Evolutionary conservation across 2,888 invertebrate species (phyloP), one percentile per base, ranked within the genome.

Genomic region (Matsumyia berberina): DNA sequence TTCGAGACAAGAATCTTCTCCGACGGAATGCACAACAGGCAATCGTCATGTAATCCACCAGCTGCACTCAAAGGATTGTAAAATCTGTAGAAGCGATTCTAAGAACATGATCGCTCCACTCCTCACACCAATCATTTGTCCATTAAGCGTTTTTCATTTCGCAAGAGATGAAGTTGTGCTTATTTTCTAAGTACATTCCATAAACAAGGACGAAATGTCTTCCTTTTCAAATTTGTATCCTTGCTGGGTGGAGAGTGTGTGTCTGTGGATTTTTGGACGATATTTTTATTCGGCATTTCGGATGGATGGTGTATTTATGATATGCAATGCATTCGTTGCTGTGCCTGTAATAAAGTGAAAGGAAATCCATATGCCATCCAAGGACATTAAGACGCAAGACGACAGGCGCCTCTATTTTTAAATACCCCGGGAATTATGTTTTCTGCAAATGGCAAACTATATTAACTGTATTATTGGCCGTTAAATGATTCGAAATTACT

Each of bases 21-120:
- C 37, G 8, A 8, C 31, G 24, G 57, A 64, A 49, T n/a, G n/a
- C 42, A 76, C 31, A 81, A 76, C 55, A 64, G n/a, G n/a, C 70
- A 82, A 72, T 82, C 60, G 58, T 46, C 82, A 83, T 83, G 83
- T 85, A 85, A 85, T 85, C 83, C 79, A 64, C 42, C 83, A 79
- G 79, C 64, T 85, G 79, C 64, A 79, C 60, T 79, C 69, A 85
- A 85, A 73, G 51, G 69, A 85, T 69, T 85, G 73, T 79, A 85
- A 85, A 79, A 64, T 78, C 69, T 58, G 42, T 64, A 62, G 42
- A 73, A 69, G 73, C 67, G 37, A 64, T 53, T 69, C 69, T 15
- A 37, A 64, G 49, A 73, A 78, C 78, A 73, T 53, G 46, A 53
- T 17, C 58, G 9, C 39, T 6, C 37, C 15, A n/a, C n/a, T 7